Base-by-base conservation (phyloP, 2,113 vertebrate genomes). In the Chaenogobius annularis region DNA sequence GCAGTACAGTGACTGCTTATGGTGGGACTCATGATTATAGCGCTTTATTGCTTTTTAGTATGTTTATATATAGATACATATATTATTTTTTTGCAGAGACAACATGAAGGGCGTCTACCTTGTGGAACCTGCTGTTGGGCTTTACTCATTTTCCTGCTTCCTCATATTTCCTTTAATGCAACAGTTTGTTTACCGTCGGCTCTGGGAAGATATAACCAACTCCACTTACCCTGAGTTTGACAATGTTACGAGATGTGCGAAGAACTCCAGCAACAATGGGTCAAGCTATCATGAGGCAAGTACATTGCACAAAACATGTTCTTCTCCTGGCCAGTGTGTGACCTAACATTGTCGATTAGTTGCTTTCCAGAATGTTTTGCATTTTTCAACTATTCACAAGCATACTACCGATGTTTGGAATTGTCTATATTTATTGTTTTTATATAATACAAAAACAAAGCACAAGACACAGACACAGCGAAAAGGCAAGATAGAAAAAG, bases 121-220 rank as follows among this genome's bases (percentile, higher is more conserved):
- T 0, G 93, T 98, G 59, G 96, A 98, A 79, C 97, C 96, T 0
- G 90, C 95, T 22, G 91, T 98, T 75, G 94, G 94, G 64, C 19
- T 96, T 11, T 96, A 93, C 26, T 73, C 92, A 0, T 97, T 99
- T 64, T 94, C 94, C 22, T 70, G 17, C 50, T 94, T 90, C 54
- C 43, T 96, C 85, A 84, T 73, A 0, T 74, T 52, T 35, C 96
- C 96, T 0, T 82, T 98, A 55, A 77, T 90, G 3, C 92, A 95
- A 78, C 97, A 98, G 69, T 97, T 96, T 58, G 89, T 98, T 44
- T 99, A 98, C 86, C 86, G 93, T 37, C 91, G 95, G 40, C 88
- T 98, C 23, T 97, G 97, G 96, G 77, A 93, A 69, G 86, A 94
- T 10, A 86, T 92, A 23, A 93, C 92, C 56, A 97, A 98, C 88